Evolutionary conservation across 2,888 invertebrate species (phyloP), one percentile per base, ranked within the genome.

Genomic region (Heliconius cydno): DNA sequence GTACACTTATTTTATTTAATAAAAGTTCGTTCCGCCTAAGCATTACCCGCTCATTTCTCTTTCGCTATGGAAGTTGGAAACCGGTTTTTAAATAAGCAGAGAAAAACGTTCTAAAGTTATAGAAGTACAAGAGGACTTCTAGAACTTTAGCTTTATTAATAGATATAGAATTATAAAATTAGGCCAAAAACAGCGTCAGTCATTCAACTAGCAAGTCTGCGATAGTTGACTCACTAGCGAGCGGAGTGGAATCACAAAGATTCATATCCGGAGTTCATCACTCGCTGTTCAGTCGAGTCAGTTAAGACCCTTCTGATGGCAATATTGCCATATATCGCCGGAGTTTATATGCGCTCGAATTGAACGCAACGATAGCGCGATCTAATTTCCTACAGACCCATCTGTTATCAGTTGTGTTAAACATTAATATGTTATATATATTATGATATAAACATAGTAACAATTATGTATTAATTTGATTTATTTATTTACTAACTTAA

Each of bases 271-370:
- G 81, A 89, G 79, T 46, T 85, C 87, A 86, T 86, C 86, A 87
- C 75, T 84, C 94, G 91, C 94, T 94, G 93, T 94, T 93, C 93
- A 94, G 94, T 94, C 94, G 92, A 94, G 94, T 94, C 94, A 94
- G 93, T 94, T 94, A 93, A 92, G 92, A 94, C 93, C 93, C 89
- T 89, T 87, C 90, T 91, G 91, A 92, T 91, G 91, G 90, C 91
- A 89, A 84, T 12, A 9, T 66, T 6, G 1, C 0, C 0, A 0
- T 3, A 6, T 0, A 0, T 0, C 19, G 10, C 3, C 38, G 6
- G 67, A 22, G 10, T 12, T 25, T 9, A 25, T 70, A 46, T 84
- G 84, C 80, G 75, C 77, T 68, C 77, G 34, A 38, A 38, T 60
- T 73, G 80, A 81, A 84, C 80, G 82, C 84, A 86, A 85, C 86